Conservation (phyloP, 2,113 vertebrate genomes). For the Setophaga petechia region DNA sequence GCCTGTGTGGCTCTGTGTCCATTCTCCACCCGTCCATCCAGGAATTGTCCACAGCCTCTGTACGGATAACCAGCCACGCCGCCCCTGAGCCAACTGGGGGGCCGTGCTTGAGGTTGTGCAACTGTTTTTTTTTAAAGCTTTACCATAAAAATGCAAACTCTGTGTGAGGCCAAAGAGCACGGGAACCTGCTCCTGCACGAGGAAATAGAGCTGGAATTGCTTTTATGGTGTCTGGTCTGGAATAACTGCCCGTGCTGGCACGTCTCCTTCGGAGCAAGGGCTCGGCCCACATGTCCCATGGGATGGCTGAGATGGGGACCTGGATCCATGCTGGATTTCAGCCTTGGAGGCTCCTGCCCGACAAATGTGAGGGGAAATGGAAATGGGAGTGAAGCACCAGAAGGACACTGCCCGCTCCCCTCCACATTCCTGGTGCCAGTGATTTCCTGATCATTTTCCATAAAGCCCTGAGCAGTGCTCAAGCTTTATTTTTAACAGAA, state of each 20-base stretch:
- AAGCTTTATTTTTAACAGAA: background rate
- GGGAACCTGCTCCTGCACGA: background rate
- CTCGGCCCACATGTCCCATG: background rate
- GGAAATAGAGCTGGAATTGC: background rate
- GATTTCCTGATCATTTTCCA: background rate
- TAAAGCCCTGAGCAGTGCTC: background rate
- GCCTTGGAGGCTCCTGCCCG: background rate
- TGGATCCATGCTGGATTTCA: background rate
- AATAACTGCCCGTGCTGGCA: accelerated
- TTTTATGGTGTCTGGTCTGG: background rate
- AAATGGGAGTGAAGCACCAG: background rate
- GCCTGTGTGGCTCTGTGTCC: accelerated
- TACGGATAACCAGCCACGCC: accelerated
- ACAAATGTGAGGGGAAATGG: background rate
- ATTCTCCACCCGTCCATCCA: accelerated
- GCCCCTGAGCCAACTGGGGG: background rate
- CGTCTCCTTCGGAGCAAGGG: background rate
- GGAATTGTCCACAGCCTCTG: background rate
- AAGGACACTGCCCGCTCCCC: background rate
- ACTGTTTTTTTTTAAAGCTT: background rate
- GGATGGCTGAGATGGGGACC: background rate
- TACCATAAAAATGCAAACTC: background rate
- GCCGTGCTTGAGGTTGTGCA: background rate
- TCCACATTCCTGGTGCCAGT: background rate
- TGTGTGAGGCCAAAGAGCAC: background rate